phyloP scores from a whole-genome alignment of 2,888 invertebrate species.

The Resseliella maxima region DNA sequence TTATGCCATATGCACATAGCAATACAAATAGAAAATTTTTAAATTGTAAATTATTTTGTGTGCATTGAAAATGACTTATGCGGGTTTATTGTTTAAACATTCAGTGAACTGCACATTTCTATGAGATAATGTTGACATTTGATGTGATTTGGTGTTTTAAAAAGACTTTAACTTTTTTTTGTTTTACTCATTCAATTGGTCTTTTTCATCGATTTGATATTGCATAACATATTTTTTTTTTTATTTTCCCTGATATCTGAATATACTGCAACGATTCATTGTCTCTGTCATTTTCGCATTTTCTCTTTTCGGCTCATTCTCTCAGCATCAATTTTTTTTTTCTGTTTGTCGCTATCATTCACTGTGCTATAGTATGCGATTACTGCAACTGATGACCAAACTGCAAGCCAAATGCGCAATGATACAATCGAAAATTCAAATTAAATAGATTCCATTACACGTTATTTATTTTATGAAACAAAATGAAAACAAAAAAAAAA shows the following conservation, averaged over 20 bases:
- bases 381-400: conserved; percentile 10
- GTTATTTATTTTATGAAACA: background rate
- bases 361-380: background rate
- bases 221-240: background rate
- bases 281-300: background rate
- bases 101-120: background rate
- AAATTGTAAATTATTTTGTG: background rate
- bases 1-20: background rate
- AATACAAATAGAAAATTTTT: background rate
- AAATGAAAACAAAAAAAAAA: background rate
- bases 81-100: background rate
- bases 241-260: background rate
- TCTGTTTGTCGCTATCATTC: background rate
- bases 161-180: background rate
- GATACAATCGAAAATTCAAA: conserved; percentile 40
- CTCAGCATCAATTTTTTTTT: background rate
- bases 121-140: conserved; percentile 38
- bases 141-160: conserved; percentile 1
- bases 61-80: background rate
- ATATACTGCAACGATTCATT: background rate
- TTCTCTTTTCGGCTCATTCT: background rate
- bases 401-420: conserved; percentile 17
- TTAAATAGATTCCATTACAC: conserved; percentile 43
- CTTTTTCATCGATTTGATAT: conserved; percentile 34
- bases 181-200: background rate